Percentiles rank a stretch among this genome's conserved stretches.
Conservation (phyloP, 2,888 invertebrate species). For the Himalopsyche tibetana region DNA sequence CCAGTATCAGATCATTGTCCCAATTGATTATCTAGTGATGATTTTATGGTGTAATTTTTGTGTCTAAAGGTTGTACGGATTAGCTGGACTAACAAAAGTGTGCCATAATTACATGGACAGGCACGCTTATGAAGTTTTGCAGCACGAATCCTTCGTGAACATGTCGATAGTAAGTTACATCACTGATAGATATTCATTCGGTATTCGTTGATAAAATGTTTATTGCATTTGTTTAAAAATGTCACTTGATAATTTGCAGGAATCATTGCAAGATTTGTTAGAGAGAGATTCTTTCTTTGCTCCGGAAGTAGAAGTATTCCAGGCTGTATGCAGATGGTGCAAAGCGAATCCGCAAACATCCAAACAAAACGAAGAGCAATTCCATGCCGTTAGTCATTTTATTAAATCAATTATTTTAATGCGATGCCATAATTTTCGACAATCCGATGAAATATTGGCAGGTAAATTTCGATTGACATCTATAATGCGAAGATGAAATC, state of each 20-base stretch:
- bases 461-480: too few species aligned
- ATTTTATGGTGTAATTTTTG: not conserved
- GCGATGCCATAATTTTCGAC: too few species aligned
- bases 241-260: slow-evolving; percentile 71
- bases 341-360: slow-evolving; percentile 84
- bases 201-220: not conserved
- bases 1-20: not conserved
- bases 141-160: slow-evolving; percentile 88
- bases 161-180: slow-evolving; percentile 84
- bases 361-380: slow-evolving; percentile 79
- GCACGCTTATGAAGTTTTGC: slow-evolving; percentile 90
- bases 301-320: slow-evolving; percentile 96
- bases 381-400: slow-evolving; percentile 54
- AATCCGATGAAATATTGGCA: too few species aligned
- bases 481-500: too few species aligned
- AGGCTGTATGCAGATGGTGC: slow-evolving; percentile 92
- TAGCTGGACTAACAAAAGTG: slow-evolving; percentile 83
- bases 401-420: not conserved
- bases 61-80: slow-evolving; percentile 78
- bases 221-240: not conserved
- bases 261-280: slow-evolving; percentile 89
- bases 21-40: not conserved
- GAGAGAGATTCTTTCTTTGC: slow-evolving; percentile 97
- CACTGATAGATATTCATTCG: slow-evolving; percentile 51
- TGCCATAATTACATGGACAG: slow-evolving; percentile 94